phyloP scores from a whole-genome alignment of 2,888 invertebrate genomes.

The Polydrusus tereticollis region DNA sequence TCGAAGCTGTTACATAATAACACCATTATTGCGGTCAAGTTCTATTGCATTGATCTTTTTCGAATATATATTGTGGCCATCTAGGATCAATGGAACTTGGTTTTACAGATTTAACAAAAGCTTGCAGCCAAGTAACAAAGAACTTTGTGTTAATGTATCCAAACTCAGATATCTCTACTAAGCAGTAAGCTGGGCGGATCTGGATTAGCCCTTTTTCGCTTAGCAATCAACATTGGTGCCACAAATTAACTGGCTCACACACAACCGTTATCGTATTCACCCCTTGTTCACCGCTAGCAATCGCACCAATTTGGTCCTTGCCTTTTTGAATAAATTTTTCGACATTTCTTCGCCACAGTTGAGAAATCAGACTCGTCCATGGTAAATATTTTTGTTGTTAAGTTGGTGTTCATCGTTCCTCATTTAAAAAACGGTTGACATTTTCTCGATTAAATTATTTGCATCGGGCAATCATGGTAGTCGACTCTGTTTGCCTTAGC shows the following conservation, averaged over 20 bases:
- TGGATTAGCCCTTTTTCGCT: slow-evolving; percentile 23
- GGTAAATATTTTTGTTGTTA: slow-evolving; percentile 51
- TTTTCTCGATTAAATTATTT: not conserved
- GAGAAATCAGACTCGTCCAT: slow-evolving; percentile 52
- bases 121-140: slow-evolving; percentile 18
- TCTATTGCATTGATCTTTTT: slow-evolving; percentile 21
- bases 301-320: slow-evolving; percentile 45
- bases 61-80: slow-evolving; percentile 1
- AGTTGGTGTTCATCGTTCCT: slow-evolving; percentile 44
- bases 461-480: not conserved
- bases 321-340: slow-evolving; percentile 50
- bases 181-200: slow-evolving; percentile 24
- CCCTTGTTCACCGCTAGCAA: slow-evolving; percentile 52
- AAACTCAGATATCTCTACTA: slow-evolving; percentile 23
- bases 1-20: slow-evolving; percentile 19
- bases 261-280: slow-evolving; percentile 50
- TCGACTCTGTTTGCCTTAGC: too few species aligned
- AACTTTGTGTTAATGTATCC: slow-evolving; percentile 27
- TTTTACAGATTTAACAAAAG: slow-evolving; percentile 13
- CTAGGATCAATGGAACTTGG: slow-evolving; percentile 4
- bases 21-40: slow-evolving; percentile 25
- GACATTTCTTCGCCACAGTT: slow-evolving; percentile 49
- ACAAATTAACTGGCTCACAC: slow-evolving; percentile 25
- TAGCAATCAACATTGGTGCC: slow-evolving; percentile 27
- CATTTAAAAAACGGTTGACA: slow-evolving; percentile 43